Base-by-base conservation (phyloP, 2,888 invertebrate species). In the Epinotia ramella region DNA sequence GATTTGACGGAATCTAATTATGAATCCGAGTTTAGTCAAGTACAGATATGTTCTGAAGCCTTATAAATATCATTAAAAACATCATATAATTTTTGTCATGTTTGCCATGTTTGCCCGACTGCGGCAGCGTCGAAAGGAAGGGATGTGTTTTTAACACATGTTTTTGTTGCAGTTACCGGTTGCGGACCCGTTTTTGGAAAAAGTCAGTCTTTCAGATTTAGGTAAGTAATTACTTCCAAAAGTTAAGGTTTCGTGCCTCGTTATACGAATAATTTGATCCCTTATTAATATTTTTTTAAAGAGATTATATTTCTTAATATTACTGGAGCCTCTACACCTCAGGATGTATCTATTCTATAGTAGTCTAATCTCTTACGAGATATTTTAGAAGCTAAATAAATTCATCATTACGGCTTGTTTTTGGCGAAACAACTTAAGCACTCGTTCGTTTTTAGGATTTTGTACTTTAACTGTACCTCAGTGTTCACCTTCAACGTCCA, bases 161-260 rank as follows among this genome's bases (percentile, higher is more conserved):
- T 79, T 84, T 82, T 83, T 88, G 91, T 90, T 88, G 80, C 96
- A 98, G 98, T 95, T 98, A 86, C 98, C 98, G 77, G 97, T 97
- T 71, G 98, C 97, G 69, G 98, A 98, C 94, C 98, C 98, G 65
- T 98, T 98, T 94, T 91, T 98, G 94, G 98, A 98, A 91, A 98
- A 98, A 95, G 97, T 92, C 83, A 92, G 87, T 79, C 88, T 90
- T 67, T 90, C 92, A 6, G 93, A 93, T 81, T 87, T 93, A 81
- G 91, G 93, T 94, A 82, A 92, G 93, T 87, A 24, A 60, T 40
- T 49, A n/a, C 53, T 65, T 67, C 28, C 60, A 77, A 33, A 49
- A 63, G n/a, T 60, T 63, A 33, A 71, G 66, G 56, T 69, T 40
- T 12, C 57, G 56, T 70, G 44, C 24, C 44, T 60, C 67, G 56